Evolutionary conservation across 2,797 vertebrate species (phyloP).

Genomic region (Coilia nasus): DNA sequence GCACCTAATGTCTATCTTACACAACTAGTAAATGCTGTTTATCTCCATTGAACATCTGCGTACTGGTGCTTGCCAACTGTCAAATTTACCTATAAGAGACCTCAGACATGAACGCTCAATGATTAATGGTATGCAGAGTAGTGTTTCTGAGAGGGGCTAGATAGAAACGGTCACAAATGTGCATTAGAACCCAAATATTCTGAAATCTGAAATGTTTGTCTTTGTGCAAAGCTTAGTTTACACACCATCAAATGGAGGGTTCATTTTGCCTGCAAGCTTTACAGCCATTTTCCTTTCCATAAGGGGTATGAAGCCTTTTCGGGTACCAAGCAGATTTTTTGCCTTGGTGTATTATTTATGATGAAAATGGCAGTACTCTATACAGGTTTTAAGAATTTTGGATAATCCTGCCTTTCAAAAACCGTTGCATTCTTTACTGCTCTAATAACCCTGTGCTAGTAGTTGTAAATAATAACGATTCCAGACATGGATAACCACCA

Average conservation of each 20-base stretch:
- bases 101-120: neutral
- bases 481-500: neutral
- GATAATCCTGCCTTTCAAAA: neutral
- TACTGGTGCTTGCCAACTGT: neutral
- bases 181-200: too few relatives aligned
- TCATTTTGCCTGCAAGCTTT: neutral
- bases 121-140: neutral
- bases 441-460: neutral
- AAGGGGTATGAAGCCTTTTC: neutral
- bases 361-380: neutral
- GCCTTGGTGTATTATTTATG: neutral
- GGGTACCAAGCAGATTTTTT: neutral
- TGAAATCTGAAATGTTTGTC: neutral
- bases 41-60: neutral
- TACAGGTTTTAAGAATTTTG: neutral
- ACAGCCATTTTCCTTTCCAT: neutral
- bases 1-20: too few relatives aligned
- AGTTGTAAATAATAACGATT: neutral
- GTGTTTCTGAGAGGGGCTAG: neutral
- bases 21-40: neutral
- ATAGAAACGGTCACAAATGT: neutral
- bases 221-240: neutral
- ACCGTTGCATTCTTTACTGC: neutral
- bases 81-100: neutral
- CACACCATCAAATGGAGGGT: neutral